Conservation (phyloP, 2,113 vertebrate genomes). For the Megaceryle torquata region DNA sequence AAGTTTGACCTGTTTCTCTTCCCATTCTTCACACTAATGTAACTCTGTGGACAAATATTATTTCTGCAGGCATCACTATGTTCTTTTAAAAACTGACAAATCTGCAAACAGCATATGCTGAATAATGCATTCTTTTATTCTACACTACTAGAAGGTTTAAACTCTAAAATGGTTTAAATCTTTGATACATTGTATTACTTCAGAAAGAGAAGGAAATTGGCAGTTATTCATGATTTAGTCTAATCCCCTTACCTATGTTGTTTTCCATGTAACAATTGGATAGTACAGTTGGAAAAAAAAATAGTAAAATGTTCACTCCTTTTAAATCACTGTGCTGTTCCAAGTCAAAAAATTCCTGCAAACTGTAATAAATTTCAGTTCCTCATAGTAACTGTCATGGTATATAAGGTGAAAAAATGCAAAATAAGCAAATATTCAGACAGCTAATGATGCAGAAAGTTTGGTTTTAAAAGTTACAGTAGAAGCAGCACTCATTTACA, state of each 20-base stretch:
- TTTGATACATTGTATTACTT: background rate
- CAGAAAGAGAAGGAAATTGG: slow-evolving; percentile 12
- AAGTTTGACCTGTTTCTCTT: background rate
- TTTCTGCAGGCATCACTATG: background rate
- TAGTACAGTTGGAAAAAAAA: background rate
- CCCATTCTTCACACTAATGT: background rate
- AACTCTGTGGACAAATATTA: background rate
- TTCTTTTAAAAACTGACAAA: background rate
- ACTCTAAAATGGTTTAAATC: slow-evolving; percentile 4
- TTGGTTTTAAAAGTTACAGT: background rate
- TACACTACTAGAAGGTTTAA: background rate
- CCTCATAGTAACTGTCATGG: background rate
- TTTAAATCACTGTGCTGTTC: slow-evolving; percentile 44
- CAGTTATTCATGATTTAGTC: slow-evolving; percentile 14
- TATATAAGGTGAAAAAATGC: slow-evolving; percentile 7
- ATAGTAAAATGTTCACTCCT: slow-evolving; percentile 19
- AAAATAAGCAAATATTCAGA: slow-evolving; percentile 32
- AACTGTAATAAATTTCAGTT: slow-evolving; percentile 48
- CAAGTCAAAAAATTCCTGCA: slow-evolving; percentile 47
- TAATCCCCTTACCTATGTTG: background rate
- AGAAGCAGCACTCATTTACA: background rate
- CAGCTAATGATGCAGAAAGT: background rate
- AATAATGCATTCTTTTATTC: background rate
- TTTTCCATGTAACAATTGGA: slow-evolving; percentile 8
- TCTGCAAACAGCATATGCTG: background rate